These are phyloP conservation scores for Paramisgurnus dabryanus DNA, from an alignment of 2,113 vertebrate genomes.

Conservation along the genomic window DNA sequence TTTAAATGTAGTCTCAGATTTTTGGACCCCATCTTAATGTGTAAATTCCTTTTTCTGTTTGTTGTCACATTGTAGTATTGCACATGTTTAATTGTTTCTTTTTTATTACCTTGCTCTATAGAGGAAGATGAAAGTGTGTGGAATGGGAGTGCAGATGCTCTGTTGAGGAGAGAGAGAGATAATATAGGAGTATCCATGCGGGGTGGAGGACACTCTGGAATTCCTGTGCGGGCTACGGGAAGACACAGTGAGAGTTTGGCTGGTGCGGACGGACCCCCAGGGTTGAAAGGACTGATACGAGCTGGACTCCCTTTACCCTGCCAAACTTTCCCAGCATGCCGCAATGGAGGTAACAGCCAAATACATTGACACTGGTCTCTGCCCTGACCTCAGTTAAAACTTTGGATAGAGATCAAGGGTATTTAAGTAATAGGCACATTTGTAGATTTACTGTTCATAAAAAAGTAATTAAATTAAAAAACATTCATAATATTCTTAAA, in stretches of 20 bases:
- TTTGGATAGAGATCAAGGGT: neutral
- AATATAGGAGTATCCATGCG: constrained; percentile 65
- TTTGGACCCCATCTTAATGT: no score
- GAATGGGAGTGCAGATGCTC: constrained; percentile 78
- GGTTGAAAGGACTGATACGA: constrained; percentile 78
- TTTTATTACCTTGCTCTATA: constrained; percentile 13
- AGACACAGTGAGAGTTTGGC: constrained; percentile 73
- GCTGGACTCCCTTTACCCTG: constrained; percentile 83
- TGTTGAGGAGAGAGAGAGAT: constrained; percentile 77
- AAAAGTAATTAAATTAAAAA: neutral
- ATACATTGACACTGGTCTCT: neutral
- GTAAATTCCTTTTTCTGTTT: neutral
- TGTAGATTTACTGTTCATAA: neutral
- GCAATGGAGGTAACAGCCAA: constrained; percentile 81
- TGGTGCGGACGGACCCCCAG: constrained; percentile 69
- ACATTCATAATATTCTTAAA: no score
- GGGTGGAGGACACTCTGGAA: constrained; percentile 74
- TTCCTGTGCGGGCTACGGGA: constrained; percentile 80
- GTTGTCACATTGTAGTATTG: neutral
- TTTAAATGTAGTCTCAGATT: no score
- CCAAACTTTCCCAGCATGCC: constrained; percentile 89
- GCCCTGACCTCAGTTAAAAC: neutral
- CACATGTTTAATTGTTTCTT: constrained; percentile 24
- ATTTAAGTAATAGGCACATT: neutral
- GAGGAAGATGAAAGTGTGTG: constrained; percentile 78